Evolutionary conservation across 2,113 vertebrate species (phyloP).

Genomic region (Notothenia rossii): DNA sequence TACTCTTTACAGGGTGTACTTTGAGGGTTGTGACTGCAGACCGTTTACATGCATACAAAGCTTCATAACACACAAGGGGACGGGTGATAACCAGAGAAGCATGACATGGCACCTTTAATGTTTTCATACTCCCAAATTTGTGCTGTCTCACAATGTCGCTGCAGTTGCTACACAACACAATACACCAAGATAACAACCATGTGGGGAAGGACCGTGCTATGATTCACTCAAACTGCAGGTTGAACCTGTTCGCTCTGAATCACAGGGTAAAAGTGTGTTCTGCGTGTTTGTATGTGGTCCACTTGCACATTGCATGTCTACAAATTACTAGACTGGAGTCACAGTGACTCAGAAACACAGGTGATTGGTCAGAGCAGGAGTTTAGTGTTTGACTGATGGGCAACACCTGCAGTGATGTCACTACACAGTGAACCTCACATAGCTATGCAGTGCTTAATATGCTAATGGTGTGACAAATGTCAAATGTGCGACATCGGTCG

Average conservation of each 20-base stretch:
- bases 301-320: not conserved
- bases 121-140: not conserved
- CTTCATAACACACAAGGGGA: no score
- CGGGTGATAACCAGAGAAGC: no score
- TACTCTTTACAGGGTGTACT: no score
- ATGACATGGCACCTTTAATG: no score
- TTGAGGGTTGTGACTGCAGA: no score
- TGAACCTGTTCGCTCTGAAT: not conserved
- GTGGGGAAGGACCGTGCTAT: not conserved
- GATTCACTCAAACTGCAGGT: conserved; percentile 10
- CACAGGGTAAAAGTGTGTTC: not conserved
- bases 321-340: not conserved
- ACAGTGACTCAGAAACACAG: conserved; percentile 12
- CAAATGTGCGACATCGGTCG: no score
- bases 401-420: conserved; percentile 56
- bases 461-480: not conserved
- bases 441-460: not conserved
- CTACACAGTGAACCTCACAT: not conserved
- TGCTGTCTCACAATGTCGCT: not conserved
- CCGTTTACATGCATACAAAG: no score
- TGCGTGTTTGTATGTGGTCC: not conserved
- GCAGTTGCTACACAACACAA: not conserved
- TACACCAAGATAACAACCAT: not conserved
- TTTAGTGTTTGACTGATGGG: conserved; percentile 12
- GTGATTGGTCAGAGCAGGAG: conserved; percentile 21